Evolutionary conservation across 1,140 invertebrate genomes (phyloP).

Genomic region (Oncopeltus fasciatus): DNA sequence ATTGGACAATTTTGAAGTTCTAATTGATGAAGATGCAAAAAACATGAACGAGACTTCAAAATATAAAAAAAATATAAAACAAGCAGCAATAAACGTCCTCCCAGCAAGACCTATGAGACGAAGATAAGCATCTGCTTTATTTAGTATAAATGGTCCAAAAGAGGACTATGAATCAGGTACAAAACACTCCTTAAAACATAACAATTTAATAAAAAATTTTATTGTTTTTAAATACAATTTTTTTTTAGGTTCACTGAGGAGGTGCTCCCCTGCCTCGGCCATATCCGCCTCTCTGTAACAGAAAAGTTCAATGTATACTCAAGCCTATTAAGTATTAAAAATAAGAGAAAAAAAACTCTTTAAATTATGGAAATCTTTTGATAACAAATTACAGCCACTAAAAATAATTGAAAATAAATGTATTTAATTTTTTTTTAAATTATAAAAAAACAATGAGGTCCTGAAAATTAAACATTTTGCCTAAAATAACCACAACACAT

Average conservation of each 20-base stretch:
- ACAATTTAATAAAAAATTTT: not conserved
- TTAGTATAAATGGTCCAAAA: not conserved
- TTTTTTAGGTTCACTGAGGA: slow-evolving; percentile 14
- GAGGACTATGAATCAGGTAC: not conserved
- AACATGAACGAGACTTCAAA: slow-evolving; percentile 35
- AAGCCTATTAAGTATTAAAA: no score
- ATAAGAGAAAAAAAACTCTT: no score
- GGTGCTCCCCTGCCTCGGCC: slow-evolving; percentile 32
- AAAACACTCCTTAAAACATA: not conserved
- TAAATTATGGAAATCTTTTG: no score
- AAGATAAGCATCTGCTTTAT: not conserved
- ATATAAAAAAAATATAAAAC: slow-evolving; percentile 9
- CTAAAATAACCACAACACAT: no score
- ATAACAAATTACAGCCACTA: no score
- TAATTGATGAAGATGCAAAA: slow-evolving; percentile 70
- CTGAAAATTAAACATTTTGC: no score
- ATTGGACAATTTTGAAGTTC: slow-evolving; percentile 74
- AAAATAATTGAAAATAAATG: no score
- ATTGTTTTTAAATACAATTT: slow-evolving; percentile 1
- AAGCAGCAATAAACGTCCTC: slow-evolving; percentile 1
- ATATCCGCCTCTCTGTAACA: slow-evolving; percentile 34
- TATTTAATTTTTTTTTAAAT: no score
- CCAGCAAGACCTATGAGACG: not conserved
- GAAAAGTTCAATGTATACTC: no score
- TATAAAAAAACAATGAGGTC: no score